Conservation (phyloP, 2,113 vertebrate genomes). For the Pithys albifrons region DNA sequence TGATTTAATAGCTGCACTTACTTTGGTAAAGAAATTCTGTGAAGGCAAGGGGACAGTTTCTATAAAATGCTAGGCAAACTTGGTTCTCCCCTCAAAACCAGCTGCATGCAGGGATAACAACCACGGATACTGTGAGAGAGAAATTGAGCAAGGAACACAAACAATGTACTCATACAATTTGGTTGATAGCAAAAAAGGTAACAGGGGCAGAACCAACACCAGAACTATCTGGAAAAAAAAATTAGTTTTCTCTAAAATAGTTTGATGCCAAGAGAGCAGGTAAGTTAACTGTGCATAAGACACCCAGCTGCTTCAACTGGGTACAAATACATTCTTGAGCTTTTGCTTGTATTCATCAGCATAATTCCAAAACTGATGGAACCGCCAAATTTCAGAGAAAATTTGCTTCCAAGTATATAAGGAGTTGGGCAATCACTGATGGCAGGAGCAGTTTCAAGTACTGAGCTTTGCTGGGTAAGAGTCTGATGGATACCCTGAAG, state of each 20-base stretch:
- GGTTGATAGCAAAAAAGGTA: neutral
- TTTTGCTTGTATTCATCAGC: neutral
- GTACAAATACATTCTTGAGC: neutral
- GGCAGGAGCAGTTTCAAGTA: neutral
- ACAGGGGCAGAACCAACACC: neutral
- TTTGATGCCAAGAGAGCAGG: neutral
- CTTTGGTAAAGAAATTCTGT: neutral
- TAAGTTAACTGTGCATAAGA: rapidly evolving
- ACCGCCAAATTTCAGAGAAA: neutral
- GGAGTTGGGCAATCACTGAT: neutral
- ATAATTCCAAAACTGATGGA: neutral
- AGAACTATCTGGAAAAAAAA: neutral
- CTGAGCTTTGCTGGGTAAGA: neutral
- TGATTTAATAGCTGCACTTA: neutral
- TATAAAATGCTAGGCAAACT: neutral
- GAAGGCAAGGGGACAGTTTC: neutral
- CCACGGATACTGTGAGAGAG: neutral
- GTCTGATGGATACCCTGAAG: neutral
- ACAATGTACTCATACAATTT: neutral
- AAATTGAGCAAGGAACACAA: rapidly evolving
- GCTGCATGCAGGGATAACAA: rapidly evolving
- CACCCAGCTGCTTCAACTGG: rapidly evolving
- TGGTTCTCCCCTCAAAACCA: neutral
- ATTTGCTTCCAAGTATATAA: neutral
- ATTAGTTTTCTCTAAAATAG: neutral